Base-by-base conservation (phyloP, 2,113 vertebrate genomes). In the Condylura cristata region DNA sequence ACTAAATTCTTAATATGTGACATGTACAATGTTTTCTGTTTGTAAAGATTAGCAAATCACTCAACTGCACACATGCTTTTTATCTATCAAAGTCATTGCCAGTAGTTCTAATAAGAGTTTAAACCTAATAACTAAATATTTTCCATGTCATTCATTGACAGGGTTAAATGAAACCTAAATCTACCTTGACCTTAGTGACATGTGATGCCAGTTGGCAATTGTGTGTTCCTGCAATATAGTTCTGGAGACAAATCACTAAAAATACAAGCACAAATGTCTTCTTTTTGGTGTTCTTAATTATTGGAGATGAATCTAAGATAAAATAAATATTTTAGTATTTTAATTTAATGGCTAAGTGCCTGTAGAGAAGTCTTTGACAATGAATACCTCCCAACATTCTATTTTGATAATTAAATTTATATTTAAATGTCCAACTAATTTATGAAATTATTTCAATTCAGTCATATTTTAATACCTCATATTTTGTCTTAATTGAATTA, bases 381-480 rank as follows among this genome's bases (percentile, higher is more conserved):
- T 48, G 14, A 61, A n/a, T 71, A 63, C 1, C 0, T 94, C 60
- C 61, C 44, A 26, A n/a, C 30, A 51, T 13, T 56, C 20, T 78
- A 56, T 81, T 87, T 96, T 65, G 48, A 10, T 65, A 70, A 30
- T 32, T 14, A 24, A 87, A 71, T 84, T 56, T 86, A 68, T 2
- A n/a, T 46, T 65, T 61, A 90, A 66, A 8, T 79, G 90, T 91
- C 53, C 44, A 95, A 60, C 80, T 93, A 41, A 78, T 60, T 83
- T 86, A 32, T 51, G 10, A 79, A 44, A 87, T 28, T n/a, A 81
- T 95, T 85, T 5, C 37, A 79, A 82, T 46, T 53, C 11, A 90
- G 13, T 24, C 30, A 18, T 90, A 84, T n/a, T 16, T 14, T 11
- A 34, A 61, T 4, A 14, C 3, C 24, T 51, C 8, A 44, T 37